Conservation (phyloP, 1,140 invertebrate species). For the Calephelis nemesis region DNA sequence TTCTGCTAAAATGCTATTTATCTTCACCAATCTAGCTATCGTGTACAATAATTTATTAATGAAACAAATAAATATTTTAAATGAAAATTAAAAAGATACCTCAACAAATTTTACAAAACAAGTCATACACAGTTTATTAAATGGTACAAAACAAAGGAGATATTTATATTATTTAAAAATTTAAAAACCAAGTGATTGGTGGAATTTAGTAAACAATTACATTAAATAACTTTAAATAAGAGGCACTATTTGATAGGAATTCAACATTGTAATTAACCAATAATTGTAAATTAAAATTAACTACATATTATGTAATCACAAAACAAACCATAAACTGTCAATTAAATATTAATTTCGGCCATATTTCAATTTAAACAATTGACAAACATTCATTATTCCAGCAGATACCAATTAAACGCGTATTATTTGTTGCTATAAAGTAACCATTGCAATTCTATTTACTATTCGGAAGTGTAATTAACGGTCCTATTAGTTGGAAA, state of each 20-base stretch:
- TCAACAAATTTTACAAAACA: no score
- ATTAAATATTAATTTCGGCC: background rate
- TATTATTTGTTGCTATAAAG: slow-evolving; percentile 25
- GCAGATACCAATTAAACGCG: slow-evolving; percentile 26
- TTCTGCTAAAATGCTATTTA: no score
- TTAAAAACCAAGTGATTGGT: no score
- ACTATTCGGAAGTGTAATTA: slow-evolving; percentile 30
- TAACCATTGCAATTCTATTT: slow-evolving; percentile 32
- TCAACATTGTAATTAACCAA: background rate
- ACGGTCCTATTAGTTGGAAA: slow-evolving; percentile 37
- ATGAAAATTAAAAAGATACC: no score
- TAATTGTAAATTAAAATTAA: background rate
- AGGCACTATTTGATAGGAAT: background rate
- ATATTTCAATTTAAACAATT: slow-evolving; percentile 15
- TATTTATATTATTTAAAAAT: no score
- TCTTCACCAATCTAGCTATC: no score
- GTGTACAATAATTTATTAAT: no score
- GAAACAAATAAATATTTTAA: no score
- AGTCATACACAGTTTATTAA: no score
- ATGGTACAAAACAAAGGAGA: no score
- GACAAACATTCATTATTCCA: slow-evolving; percentile 4
- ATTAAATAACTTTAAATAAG: no score
- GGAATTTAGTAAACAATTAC: no score
- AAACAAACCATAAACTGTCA: background rate
- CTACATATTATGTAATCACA: background rate